Conservation (phyloP, 2,113 vertebrate species). For the Pagrus major region DNA sequence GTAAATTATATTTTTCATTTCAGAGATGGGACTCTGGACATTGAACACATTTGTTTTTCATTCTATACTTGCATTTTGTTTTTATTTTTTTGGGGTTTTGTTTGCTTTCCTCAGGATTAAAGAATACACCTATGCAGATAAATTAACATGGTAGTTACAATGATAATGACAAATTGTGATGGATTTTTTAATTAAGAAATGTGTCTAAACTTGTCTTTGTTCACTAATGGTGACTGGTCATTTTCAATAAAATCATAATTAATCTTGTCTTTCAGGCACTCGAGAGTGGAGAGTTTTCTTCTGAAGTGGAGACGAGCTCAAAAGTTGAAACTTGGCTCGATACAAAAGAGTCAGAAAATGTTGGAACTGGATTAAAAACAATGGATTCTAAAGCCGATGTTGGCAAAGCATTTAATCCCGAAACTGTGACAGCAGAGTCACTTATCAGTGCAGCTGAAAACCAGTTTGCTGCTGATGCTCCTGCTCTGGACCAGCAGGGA, state of each 20-base stretch:
- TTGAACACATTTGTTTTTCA: neutral
- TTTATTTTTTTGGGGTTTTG: no score
- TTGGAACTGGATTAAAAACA: slow-evolving; percentile 19
- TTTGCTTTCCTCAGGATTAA: neutral
- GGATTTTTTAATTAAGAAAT: neutral
- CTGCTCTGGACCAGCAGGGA: neutral
- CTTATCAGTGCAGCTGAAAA: slow-evolving; percentile 2
- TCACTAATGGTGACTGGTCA: neutral
- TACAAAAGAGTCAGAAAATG: neutral
- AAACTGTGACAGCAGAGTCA: neutral
- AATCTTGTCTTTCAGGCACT: slow-evolving; percentile 27
- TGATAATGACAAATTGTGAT: neutral
- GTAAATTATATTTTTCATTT: slow-evolving; percentile 31
- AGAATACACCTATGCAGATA: neutral
- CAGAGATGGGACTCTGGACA: neutral
- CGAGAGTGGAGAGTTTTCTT: slow-evolving; percentile 1
- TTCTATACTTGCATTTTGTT: neutral
- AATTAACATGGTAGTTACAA: neutral
- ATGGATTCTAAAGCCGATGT: slow-evolving; percentile 9
- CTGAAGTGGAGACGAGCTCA: slow-evolving; percentile 10
- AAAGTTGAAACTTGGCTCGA: neutral
- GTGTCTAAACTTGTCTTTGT: neutral
- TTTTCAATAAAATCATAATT: neutral
- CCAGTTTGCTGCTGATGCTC: neutral
- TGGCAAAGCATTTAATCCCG: neutral